Evolutionary conservation across 2,888 invertebrate genomes (phyloP).

Genomic region (Pheosia tremula): DNA sequence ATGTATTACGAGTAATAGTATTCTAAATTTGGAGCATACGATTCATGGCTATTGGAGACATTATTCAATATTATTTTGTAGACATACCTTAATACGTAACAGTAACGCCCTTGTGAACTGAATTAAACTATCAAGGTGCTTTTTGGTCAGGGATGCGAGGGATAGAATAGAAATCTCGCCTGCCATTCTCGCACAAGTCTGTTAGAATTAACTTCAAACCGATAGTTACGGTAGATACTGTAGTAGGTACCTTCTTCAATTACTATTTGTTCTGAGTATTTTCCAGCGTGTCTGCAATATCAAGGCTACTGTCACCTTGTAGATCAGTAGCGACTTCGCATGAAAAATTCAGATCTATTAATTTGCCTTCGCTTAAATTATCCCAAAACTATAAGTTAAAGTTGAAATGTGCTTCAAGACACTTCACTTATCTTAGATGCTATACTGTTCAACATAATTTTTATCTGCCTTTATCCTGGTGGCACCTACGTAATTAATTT

Average conservation of each 20-base stretch:
- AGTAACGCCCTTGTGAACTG: neutral
- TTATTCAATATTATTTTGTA: neutral
- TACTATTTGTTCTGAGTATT: neutral
- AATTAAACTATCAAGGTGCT: neutral
- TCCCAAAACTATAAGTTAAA: no score
- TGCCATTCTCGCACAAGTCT: no score
- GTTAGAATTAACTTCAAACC: no score
- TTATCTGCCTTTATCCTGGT: no score
- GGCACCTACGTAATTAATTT: no score
- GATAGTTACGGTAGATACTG: no score
- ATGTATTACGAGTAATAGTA: neutral
- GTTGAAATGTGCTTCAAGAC: no score
- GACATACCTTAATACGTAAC: neutral
- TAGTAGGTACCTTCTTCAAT: neutral
- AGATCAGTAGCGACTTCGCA: slow-evolving; percentile 9
- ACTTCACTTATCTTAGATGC: no score
- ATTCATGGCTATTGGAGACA: neutral
- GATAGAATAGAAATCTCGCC: no score
- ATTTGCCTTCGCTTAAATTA: slow-evolving; percentile 4
- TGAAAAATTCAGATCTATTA: slow-evolving; percentile 19
- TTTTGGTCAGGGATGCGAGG: no score
- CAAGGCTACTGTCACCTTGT: slow-evolving; percentile 17
- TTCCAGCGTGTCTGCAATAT: neutral
- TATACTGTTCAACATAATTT: no score
- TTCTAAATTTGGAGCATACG: neutral